These are phyloP conservation scores for Teleogryllus oceanicus DNA, from an alignment of 2,888 invertebrate species.

Conservation along the genomic window DNA sequence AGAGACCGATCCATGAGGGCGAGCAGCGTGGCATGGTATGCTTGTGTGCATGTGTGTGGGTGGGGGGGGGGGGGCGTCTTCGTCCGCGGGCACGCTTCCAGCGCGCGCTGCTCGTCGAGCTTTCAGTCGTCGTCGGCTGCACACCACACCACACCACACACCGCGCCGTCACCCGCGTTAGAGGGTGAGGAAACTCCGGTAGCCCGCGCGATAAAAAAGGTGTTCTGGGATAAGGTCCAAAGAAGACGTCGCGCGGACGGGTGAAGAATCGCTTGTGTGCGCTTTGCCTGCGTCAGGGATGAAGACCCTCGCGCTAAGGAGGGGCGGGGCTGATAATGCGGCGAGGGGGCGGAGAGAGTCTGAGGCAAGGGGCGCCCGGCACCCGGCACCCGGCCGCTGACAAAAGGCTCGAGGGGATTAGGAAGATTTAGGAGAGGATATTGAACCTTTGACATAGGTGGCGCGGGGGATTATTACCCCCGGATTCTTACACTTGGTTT, in stretches of 20 bases:
- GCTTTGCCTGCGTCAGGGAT: neutral
- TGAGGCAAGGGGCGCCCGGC: neutral
- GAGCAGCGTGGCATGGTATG: no score
- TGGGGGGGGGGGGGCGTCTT: no score
- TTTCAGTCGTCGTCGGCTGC: no score
- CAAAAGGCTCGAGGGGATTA: neutral
- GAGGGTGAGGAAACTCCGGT: constrained; percentile 6
- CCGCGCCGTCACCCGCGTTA: neutral
- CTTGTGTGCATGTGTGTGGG: no score
- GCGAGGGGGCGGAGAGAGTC: neutral
- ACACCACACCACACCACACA: neutral
- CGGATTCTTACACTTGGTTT: no score
- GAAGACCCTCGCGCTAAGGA: neutral
- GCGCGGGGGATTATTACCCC: no score
- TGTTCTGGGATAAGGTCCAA: constrained; percentile 10
- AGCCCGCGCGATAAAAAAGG: neutral
- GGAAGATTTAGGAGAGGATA: no score
- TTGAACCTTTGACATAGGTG: no score
- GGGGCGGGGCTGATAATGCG: neutral
- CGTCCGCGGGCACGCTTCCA: no score
- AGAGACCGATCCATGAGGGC: no score
- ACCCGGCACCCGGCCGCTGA: neutral
- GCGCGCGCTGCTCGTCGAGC: no score
- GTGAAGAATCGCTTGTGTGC: neutral
- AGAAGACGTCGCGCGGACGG: neutral